A percentile compares a stretch with the other conserved stretches of the same genome.
phyloP scores from a whole-genome alignment of 2,113 vertebrate species.

The Pelodiscus sinensis region DNA sequence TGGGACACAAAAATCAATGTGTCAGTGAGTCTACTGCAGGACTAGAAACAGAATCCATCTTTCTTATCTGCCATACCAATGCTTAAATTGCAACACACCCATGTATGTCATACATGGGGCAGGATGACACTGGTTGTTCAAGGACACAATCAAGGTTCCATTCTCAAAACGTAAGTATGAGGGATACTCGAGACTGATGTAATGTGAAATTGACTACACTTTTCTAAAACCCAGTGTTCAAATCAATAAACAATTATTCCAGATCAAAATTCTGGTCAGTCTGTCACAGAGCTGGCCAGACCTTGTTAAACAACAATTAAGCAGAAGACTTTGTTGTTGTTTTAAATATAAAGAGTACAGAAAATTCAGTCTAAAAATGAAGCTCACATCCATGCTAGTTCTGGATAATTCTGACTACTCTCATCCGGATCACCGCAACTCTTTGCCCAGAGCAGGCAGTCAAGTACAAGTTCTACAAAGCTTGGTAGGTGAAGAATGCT shows the following conservation, averaged over 20 bases:
- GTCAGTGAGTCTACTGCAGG: background rate
- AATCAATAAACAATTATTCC: background rate
- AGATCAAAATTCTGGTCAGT: background rate
- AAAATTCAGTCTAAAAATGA: background rate
- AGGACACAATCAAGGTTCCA: background rate
- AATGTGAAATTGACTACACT: background rate
- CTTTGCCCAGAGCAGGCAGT: fast-evolving
- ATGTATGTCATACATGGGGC: background rate
- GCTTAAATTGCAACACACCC: background rate
- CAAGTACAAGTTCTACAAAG: fast-evolving
- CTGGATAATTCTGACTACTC: background rate
- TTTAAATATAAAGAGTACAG: background rate
- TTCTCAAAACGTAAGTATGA: background rate
- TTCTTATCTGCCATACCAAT: background rate
- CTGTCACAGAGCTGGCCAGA: background rate
- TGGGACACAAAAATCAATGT: background rate
- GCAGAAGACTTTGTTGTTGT: background rate
- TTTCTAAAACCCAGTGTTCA: background rate
- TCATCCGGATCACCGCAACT: fast-evolving
- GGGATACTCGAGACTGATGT: background rate
- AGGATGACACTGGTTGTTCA: background rate
- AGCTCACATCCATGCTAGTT: background rate
- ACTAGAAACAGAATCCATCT: background rate
- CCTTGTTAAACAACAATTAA: background rate
- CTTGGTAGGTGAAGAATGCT: fast-evolving